Conservation (phyloP, 2,888 invertebrate species). For the Acleris cristana region DNA sequence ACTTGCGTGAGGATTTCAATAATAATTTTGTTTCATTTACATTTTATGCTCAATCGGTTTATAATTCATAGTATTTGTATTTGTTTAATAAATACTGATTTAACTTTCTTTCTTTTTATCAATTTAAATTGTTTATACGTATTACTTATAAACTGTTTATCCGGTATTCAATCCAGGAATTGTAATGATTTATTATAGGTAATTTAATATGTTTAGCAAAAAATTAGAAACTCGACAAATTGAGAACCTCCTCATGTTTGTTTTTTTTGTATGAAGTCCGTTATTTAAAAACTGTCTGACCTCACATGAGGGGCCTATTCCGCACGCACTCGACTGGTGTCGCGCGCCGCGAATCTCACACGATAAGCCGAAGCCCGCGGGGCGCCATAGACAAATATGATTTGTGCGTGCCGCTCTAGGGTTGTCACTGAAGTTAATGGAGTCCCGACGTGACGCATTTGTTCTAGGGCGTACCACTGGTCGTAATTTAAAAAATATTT, state of each 20-base stretch:
- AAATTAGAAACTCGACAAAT: too few relatives aligned
- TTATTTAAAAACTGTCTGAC: not conserved
- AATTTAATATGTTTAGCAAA: too few relatives aligned
- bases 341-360: conserved; percentile 15
- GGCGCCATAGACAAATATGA: conserved; percentile 42
- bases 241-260: too few relatives aligned
- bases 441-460: not conserved
- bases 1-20: conserved; percentile 1
- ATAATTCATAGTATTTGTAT: too few relatives aligned
- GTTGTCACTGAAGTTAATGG: conserved; percentile 18
- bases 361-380: conserved; percentile 36
- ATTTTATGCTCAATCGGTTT: not conserved
- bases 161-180: too few relatives aligned
- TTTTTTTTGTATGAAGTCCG: too few relatives aligned
- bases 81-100: too few relatives aligned
- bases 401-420: conserved; percentile 43
- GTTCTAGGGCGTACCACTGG: not conserved
- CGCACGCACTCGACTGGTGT: conserved; percentile 25
- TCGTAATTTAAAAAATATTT: not conserved
- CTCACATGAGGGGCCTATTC: conserved; percentile 15
- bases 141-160: too few relatives aligned
- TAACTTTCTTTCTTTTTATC: too few relatives aligned
- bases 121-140: too few relatives aligned
- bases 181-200: too few relatives aligned
- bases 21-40: conserved; percentile 1